Base-by-base conservation (phyloP, 2,113 vertebrate genomes). In the Tursiops truncatus region DNA sequence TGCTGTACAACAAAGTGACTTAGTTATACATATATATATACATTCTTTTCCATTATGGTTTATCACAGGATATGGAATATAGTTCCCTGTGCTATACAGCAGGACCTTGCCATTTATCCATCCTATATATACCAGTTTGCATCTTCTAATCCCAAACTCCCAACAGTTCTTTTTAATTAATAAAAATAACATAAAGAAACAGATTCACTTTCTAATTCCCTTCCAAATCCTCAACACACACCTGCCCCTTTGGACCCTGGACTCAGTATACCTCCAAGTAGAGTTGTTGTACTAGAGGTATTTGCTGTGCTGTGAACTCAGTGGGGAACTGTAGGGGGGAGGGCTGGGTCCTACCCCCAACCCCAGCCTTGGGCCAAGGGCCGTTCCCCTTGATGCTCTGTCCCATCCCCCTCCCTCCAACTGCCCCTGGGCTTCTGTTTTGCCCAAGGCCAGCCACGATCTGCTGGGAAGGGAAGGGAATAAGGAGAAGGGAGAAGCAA, bases 231-330 rank as follows among this genome's bases (percentile, higher is more conserved):
- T 68, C 38, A 96, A 95, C 10, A 76, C 85, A 92, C 92, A 97
- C 96, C 97, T 98, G 95, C 95, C 96, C 94, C 98, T 98, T 94
- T 95, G 96, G 82, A 95, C 97, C 98, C 97, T 97, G 62, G 76
- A 96, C 88, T 95, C 91, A 71, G 67, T 6, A 0, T 98, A 91
- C n/a, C 80, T 98, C 97, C 90, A 68, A 10, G 50, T 95, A 97
- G 83, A 96, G 93, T 85, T 96, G 96, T 94, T 97, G 96, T 94
- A 95, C 94, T 93, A 97, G 96, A 97, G 95, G 92, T 97, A 96
- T 97, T 94, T 93, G 93, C 68, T 96, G 92, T 97, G 98, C 97
- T 97, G 95, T 98, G 97, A 97, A 98, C 90, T 98, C 90, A 96
- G 95, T 97, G 97, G 96, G 96, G 97, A 97, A 87, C 87, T 92